phyloP scores from a whole-genome alignment of 2,113 vertebrate genomes.

The Gavia stellata region DNA sequence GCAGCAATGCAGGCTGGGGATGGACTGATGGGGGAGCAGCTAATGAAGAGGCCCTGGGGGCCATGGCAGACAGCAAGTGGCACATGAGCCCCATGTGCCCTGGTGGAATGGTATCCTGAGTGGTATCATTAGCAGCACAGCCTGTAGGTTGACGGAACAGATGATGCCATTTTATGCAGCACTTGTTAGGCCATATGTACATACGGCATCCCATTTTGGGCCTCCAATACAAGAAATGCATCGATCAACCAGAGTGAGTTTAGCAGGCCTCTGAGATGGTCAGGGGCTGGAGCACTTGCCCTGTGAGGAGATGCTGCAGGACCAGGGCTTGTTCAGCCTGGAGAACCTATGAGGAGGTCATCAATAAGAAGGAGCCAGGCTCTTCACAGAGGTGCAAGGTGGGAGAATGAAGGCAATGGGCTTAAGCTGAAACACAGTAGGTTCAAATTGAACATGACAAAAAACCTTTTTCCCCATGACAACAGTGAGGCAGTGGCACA shows the following conservation, averaged over 20 bases:
- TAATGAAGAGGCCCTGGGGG: neutral
- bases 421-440: neutral
- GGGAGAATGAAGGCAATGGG: neutral
- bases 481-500: neutral
- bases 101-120: neutral
- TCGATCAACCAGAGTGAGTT: fast-evolving
- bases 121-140: neutral
- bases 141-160: neutral
- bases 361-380: neutral
- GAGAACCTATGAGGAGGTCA: neutral
- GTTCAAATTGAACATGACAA: neutral
- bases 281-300: neutral
- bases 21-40: neutral
- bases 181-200: neutral
- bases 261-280: neutral
- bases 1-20: neutral
- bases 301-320: neutral
- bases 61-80: neutral
- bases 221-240: neutral
- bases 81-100: neutral
- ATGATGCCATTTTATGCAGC: neutral
- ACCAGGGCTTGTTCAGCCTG: neutral
- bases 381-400: neutral
- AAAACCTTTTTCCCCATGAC: neutral
- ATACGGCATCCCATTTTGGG: neutral